Evolutionary conservation across 2,888 invertebrate genomes (phyloP), one percentile per base, ranked within the genome.

Genomic region (Rhagonycha fulva): DNA sequence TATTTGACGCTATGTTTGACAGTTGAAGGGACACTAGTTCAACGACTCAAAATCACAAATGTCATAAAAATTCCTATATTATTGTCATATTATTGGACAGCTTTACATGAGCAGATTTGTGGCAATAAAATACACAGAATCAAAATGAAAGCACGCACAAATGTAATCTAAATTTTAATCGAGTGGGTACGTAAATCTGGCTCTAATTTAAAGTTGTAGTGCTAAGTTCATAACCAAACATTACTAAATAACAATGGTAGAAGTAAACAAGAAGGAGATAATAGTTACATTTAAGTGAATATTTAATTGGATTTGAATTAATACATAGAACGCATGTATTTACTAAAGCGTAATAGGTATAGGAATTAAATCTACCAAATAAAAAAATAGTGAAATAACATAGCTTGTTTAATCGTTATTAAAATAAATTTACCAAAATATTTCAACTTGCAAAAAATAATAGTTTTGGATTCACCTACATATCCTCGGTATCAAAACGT

Each of bases 281-380:
- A 70, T 76, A 70, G 73, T 74, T 76, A 70, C 71, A 73, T 76
- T 73, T 68, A 71, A 32, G 24, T 67, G 76, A 68, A 76, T 74
- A 76, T 62, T 70, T 76, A 76, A 76, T 74, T 76, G 68, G 61
- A 76, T 76, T 76, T 74, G 63, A 70, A 71, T 76, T 28, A 28
- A 47, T 47, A n/a, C n/a, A 47, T 47, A n/a, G n/a, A n/a, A 47
- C 47, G 47, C 47, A 47, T 47, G 47, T 47, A 47, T n/a, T 9
- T 9, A 2, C 19, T 19, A 19, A 19, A 19, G 19, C 19, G 2
- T 19, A 19, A 19, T 19, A 19, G 19, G 19, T 19, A 19, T 19
- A 19, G 19, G 19, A 19, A 19, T 19, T 19, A 2, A 19, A 19
- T 19, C 19, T 19, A 19, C 19, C 2, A 19, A 19, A 19, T 19